Evolutionary conservation across 2,797 vertebrate genomes (phyloP).

Genomic region (Sciurus carolinensis): DNA sequence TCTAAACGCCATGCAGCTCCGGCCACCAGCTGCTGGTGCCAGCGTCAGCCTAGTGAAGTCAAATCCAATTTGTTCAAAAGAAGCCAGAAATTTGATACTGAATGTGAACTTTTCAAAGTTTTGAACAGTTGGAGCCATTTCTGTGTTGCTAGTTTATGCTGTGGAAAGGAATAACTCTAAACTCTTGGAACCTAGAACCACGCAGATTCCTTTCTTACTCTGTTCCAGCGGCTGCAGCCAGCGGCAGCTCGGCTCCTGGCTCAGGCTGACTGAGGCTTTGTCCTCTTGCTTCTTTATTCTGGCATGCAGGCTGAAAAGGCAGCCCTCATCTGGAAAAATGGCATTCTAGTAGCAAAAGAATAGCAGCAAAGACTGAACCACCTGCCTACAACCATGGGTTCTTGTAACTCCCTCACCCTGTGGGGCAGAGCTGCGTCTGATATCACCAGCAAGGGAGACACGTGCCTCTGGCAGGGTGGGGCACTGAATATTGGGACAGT

Average conservation of each 20-base stretch:
- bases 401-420: neutral
- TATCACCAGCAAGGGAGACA: neutral
- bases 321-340: neutral
- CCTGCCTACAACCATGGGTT: neutral
- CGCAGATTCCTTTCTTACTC: neutral
- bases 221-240: neutral
- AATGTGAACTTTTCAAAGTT: neutral
- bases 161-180: neutral
- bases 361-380: too few relatives aligned
- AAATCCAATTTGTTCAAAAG: neutral
- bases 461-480: too few relatives aligned
- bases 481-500: neutral
- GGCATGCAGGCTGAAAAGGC: neutral
- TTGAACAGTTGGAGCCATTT: neutral
- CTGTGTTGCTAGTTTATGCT: neutral
- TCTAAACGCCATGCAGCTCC: neutral
- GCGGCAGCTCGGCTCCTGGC: neutral
- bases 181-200: neutral
- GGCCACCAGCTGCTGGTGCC: neutral
- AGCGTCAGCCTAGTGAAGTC: neutral
- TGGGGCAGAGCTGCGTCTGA: neutral
- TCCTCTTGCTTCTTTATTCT: neutral
- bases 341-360: neutral
- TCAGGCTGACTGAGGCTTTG: neutral
- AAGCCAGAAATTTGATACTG: neutral